Evolutionary conservation across 2,113 vertebrate species (phyloP).

Genomic region (Junco hyemalis): DNA sequence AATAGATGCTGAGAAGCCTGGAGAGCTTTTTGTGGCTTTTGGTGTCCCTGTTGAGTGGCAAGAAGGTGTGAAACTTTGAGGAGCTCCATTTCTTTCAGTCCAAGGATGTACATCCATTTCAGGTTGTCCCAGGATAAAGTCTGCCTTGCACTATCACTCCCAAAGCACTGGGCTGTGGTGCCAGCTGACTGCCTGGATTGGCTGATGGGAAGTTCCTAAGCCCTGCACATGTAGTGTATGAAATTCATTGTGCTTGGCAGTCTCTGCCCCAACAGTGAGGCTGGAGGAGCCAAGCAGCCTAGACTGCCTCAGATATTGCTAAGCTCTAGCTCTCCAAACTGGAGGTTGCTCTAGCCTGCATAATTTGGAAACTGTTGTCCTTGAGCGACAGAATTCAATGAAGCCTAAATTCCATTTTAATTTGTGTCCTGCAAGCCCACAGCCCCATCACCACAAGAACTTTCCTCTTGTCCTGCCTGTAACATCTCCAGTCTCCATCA

Average conservation of each 20-base stretch:
- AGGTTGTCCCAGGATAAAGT: neutral
- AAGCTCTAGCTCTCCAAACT: neutral
- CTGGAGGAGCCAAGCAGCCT: neutral
- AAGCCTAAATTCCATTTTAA: neutral
- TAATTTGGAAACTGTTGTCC: neutral
- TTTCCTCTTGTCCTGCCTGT: neutral
- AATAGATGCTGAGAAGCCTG: neutral
- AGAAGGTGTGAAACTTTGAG: neutral
- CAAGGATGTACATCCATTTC: neutral
- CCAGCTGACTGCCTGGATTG: neutral
- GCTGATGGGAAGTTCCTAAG: neutral
- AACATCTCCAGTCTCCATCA: neutral
- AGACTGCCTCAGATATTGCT: neutral
- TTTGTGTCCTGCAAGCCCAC: neutral
- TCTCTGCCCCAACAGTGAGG: neutral
- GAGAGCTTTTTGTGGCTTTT: neutral
- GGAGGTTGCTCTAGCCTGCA: neutral
- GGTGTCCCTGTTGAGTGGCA: neutral
- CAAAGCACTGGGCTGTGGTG: rapidly evolving
- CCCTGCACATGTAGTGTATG: rapidly evolving
- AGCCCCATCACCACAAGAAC: neutral
- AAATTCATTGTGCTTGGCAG: neutral
- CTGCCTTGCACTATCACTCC: neutral
- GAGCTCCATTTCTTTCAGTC: neutral
- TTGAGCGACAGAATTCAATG: neutral